Base-by-base conservation (phyloP, 2,797 vertebrate genomes). In the Schizopygopsis pylzovi region DNA sequence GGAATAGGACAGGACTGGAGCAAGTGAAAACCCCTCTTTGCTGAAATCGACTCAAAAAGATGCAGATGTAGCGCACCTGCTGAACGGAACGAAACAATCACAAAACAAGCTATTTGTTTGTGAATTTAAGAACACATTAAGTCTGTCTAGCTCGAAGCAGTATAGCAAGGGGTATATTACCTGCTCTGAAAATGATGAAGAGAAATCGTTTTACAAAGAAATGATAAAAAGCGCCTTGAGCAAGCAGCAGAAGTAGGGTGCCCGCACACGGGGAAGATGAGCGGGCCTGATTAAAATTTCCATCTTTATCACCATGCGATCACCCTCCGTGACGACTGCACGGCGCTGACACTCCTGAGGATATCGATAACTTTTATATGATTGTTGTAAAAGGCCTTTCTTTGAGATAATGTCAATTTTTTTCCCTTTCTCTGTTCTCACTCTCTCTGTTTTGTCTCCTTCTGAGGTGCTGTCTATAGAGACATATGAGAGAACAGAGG, bases 401-500 rank as follows among this genome's bases (percentile, higher is more conserved):
- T 79, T 86, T 77, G 54, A 80, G 72, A 33, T 90, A 91, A 91
- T 89, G 89, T 90, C 87, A 90, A 92, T 90, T 91, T 83, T 83
- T 28, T 6, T 6, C 49, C 63, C 67, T 68, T 33, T 49, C 54
- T 47, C 43, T 75, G 16, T 68, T 82, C 63, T 54, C 43, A 22
- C 80, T 67, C 68, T 71, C 28, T 75, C 78, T 93, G 91, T 89
- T 90, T 89, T 83, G 81, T 56, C 89, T 88, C 91, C 92, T 89
- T 89, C 79, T 73, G 79, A 90, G 89, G 89, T 93, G 92, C 89
- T 91, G 90, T 93, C 93, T 94, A 95, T 95, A 95, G 93, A 95
- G 94, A 95, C 94, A 93, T 93, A 94, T 93, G 91, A 94, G 94
- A 94, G 92, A 92, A 91, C 93, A 90, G 92, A 94, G 94, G 95